Percentiles rank a stretch among this genome's conserved stretches.
These are phyloP conservation scores for Eristalinus sepulchralis DNA, from an alignment of 2,888 invertebrate species.

Conservation along the genomic window DNA sequence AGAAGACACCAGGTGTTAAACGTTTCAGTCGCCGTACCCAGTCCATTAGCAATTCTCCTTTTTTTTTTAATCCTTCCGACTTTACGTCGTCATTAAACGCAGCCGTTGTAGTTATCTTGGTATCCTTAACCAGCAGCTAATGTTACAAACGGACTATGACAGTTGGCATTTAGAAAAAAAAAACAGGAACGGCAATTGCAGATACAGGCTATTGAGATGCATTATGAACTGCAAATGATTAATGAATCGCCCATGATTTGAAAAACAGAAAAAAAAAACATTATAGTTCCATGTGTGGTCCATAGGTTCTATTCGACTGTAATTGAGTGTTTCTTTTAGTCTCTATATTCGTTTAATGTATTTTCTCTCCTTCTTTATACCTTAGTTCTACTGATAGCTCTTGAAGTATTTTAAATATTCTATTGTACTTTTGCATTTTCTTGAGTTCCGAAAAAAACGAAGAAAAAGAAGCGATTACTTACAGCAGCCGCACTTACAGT, in stretches of 20 bases:
- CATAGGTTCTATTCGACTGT: conserved; percentile 39
- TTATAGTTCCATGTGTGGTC: conserved; percentile 41
- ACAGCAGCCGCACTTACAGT: background rate
- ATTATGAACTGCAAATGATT: conserved; percentile 60
- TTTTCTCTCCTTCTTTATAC: conserved; percentile 17
- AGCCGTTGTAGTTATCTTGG: background rate
- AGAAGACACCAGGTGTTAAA: conserved; percentile 12
- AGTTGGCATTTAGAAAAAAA: background rate
- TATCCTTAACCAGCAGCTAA: conserved; percentile 25
- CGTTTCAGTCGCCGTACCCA: conserved; percentile 10
- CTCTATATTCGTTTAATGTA: background rate
- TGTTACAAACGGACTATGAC: background rate
- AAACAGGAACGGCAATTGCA: conserved; percentile 14
- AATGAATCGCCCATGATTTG: conserved; percentile 55
- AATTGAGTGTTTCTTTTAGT: conserved; percentile 41
- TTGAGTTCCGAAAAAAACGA: background rate
- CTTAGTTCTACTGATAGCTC: background rate
- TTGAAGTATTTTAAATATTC: background rate
- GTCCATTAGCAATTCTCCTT: conserved; percentile 27
- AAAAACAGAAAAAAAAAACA: conserved; percentile 22
- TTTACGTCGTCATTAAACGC: conserved; percentile 33
- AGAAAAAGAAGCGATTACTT: background rate
- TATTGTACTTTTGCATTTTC: background rate
- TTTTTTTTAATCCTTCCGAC: conserved; percentile 44
- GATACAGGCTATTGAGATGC: conserved; percentile 55